Conservation (phyloP, 92 coral and sea anemone genomes). For the Heteractis magnifica region DNA sequence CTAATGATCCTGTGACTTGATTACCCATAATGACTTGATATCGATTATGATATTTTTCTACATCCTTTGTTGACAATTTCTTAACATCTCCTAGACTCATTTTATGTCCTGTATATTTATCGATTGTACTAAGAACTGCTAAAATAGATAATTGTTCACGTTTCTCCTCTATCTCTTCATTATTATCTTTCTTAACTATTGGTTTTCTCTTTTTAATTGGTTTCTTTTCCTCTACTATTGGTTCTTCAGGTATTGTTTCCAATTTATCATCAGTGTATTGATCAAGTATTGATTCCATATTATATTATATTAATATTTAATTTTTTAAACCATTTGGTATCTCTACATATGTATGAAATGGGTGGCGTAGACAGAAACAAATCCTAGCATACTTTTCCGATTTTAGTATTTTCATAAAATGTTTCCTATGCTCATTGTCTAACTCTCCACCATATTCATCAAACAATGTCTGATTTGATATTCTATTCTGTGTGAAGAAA, state of each 20-base stretch:
- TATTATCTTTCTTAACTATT: slow-evolving; percentile 23
- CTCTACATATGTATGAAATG: slow-evolving; percentile 38
- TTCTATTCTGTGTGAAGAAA: slow-evolving; percentile 33
- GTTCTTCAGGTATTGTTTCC: background rate
- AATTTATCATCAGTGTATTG: too few species aligned
- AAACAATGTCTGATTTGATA: slow-evolving; percentile 36
- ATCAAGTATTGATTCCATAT: background rate
- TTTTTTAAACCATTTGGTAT: slow-evolving; percentile 15
- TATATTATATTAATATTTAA: background rate
- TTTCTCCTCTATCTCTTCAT: slow-evolving; percentile 9
- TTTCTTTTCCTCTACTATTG: background rate
- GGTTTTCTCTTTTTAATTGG: background rate
- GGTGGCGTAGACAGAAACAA: slow-evolving; percentile 37
- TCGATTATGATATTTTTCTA: slow-evolving; percentile 30
- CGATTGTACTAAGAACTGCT: background rate
- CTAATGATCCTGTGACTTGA: slow-evolving; percentile 5
- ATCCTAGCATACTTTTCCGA: slow-evolving; percentile 26
- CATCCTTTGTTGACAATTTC: slow-evolving; percentile 27
- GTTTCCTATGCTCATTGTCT: slow-evolving; percentile 21
- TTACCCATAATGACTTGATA: slow-evolving; percentile 25
- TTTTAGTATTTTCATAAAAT: slow-evolving; percentile 21
- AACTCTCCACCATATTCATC: slow-evolving; percentile 49
- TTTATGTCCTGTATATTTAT: slow-evolving; percentile 10
- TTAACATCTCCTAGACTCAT: slow-evolving; percentile 29
- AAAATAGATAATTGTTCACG: slow-evolving; percentile 17